Base-by-base conservation (phyloP, 2,888 invertebrate genomes). In the Coenonympha arcania region DNA sequence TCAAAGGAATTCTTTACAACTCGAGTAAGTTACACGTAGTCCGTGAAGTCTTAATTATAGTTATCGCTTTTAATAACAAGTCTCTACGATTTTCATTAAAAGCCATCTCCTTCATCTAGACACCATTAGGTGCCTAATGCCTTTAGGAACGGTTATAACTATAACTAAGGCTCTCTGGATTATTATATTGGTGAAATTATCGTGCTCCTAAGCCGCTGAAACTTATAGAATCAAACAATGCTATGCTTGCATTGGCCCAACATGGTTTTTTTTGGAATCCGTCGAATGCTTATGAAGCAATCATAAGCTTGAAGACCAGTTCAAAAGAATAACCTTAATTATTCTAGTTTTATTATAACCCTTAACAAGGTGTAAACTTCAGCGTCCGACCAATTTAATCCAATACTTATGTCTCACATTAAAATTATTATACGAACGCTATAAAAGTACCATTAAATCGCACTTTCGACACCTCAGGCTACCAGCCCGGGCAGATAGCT, bases 401-500 rank as follows among this genome's bases (percentile, higher is more conserved):
- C 54, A 56, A 34, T 58, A 61, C 48, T 59, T 50, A 61, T 54
- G 50, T 59, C 58, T 55, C 64, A 70, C 49, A 48, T 54, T 70
- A 67, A 71, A 73, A 71, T 74, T 71, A 74, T 71, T 67, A 67
- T 31, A 49, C 28, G 11, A 45, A 48, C 44, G 42, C 52, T 71
- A 74, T 79, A 76, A 79, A 79, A 70, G 60, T 52, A 56, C 63
- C 63, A 73, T 79, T 73, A 76, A 76, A 75, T 69, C 59, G 68
- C 66, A 73, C 67, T 80, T 78, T 76, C 74, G 67, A 73, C 79
- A 77, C 79, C 76, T 76, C 62, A 42, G 61, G 73, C 76, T 76
- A 74, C 76, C 67, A 69, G 66, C 65, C 50, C 52, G 49, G 57
- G 54, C 57, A 69, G 70, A 74, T 77, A 78, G 68, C 55, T 9